Evolutionary conservation across 2,797 vertebrate species (phyloP).

Genomic region (Sarcoramphus papa): DNA sequence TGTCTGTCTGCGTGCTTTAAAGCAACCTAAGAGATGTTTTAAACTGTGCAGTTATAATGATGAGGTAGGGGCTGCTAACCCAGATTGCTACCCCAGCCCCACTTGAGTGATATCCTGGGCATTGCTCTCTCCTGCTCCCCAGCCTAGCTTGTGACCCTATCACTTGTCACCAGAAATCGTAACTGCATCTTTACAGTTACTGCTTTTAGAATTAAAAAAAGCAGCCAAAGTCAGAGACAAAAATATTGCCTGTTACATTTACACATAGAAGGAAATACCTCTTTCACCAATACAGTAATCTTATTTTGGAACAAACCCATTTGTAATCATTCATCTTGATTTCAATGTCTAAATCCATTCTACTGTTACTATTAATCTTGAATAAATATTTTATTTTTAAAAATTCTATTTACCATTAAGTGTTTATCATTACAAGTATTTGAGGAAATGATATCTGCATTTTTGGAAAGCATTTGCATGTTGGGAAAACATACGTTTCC

Average conservation of each 20-base stretch:
- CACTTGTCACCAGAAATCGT: background rate
- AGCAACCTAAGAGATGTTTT: slow-evolving; percentile 23
- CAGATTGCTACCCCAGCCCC: background rate
- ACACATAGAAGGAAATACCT: background rate
- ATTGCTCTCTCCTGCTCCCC: background rate
- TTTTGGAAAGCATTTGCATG: background rate
- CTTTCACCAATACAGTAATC: background rate
- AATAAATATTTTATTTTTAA: background rate
- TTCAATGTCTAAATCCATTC: background rate
- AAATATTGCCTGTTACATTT: background rate
- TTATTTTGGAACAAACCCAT: background rate
- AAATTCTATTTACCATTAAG: background rate
- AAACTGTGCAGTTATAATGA: background rate
- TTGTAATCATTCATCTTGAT: background rate
- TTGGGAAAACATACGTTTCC: background rate
- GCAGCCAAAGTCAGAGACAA: background rate
- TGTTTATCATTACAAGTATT: background rate
- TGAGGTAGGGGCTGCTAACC: background rate
- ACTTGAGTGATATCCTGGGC: background rate
- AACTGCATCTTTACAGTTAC: background rate
- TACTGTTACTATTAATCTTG: background rate
- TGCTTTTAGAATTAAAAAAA: slow-evolving; percentile 16
- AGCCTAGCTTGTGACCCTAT: background rate
- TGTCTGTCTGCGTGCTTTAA: background rate
- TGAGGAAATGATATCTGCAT: background rate